Evolutionary conservation across 2,888 invertebrate species (phyloP).

Genomic region (Orgyia antiqua): DNA sequence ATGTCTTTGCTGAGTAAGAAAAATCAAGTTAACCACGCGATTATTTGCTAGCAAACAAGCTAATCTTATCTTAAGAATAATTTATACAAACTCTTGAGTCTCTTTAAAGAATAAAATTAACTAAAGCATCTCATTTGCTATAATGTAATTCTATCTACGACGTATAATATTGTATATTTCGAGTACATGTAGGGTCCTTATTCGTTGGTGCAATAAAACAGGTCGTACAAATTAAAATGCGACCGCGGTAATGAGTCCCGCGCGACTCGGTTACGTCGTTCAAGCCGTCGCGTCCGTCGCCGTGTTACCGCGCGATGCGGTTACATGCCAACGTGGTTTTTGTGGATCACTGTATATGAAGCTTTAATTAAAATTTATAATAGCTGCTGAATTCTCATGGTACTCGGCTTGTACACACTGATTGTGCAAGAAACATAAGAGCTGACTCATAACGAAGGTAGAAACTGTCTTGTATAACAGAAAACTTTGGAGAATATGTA

Average conservation of each 20-base stretch:
- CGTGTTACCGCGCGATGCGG: conserved; percentile 27
- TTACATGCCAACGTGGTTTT: conserved; percentile 31
- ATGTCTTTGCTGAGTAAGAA: too few species aligned
- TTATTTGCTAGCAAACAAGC: too few species aligned
- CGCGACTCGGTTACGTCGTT: conserved; percentile 28
- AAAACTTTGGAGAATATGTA: conserved; percentile 19
- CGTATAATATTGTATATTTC: conserved; percentile 24
- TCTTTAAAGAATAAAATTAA: conserved; percentile 9
- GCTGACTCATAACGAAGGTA: too few species aligned
- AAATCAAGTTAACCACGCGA: too few species aligned
- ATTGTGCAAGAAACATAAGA: conserved; percentile 14
- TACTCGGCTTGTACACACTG: conserved; percentile 14
- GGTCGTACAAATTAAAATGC: conserved; percentile 68
- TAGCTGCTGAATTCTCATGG: conserved; percentile 31
- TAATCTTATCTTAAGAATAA: too few species aligned
- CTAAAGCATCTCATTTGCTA: conserved; percentile 24
- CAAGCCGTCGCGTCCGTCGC: conserved; percentile 21
- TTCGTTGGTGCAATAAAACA: conserved; percentile 48
- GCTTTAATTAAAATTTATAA: conserved; percentile 37
- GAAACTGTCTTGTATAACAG: conserved; percentile 11
- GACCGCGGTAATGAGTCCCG: conserved; percentile 56
- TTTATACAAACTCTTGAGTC: too few species aligned
- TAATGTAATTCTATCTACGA: conserved; percentile 25
- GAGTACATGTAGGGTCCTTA: conserved; percentile 25
- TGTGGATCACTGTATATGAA: conserved; percentile 31